Conservation (phyloP, 37 sponge, comb jelly and placozoan species). For the Haliclona indistincta region DNA sequence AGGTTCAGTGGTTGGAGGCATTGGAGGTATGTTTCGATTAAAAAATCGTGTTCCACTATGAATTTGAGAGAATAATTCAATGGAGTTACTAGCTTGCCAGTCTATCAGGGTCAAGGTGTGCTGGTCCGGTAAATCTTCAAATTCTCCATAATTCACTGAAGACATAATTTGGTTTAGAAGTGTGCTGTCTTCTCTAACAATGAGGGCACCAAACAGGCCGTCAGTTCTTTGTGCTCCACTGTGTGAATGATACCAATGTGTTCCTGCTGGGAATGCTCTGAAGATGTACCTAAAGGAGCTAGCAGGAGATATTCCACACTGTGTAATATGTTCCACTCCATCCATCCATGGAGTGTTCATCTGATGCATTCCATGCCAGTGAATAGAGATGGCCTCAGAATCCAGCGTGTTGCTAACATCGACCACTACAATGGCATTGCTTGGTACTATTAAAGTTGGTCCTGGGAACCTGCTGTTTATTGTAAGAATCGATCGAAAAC, state of each 20-base stretch:
- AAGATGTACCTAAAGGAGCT: slow-evolving; percentile 47
- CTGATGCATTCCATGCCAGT: slow-evolving; percentile 72
- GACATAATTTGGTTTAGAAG: not conserved
- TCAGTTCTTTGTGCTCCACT: slow-evolving; percentile 66
- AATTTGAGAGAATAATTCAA: slow-evolving; percentile 21
- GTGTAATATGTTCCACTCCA: slow-evolving; percentile 61
- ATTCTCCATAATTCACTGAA: not conserved
- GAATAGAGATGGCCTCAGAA: slow-evolving; percentile 46
- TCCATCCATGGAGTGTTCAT: slow-evolving; percentile 55
- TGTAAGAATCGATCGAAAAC: slow-evolving; percentile 36
- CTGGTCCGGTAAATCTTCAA: slow-evolving; percentile 48
- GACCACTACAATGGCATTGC: slow-evolving; percentile 27
- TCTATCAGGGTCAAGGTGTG: slow-evolving; percentile 63
- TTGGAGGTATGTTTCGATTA: slow-evolving; percentile 9
- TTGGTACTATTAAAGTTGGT: slow-evolving; percentile 65
- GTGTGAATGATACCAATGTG: slow-evolving; percentile 73
- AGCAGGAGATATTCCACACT: slow-evolving; percentile 40
- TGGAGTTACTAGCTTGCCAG: slow-evolving; percentile 38
- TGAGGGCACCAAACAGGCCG: slow-evolving; percentile 63
- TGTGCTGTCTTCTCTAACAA: slow-evolving; percentile 22
- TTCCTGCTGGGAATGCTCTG: slow-evolving; percentile 48
- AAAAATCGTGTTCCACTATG: slow-evolving; percentile 20
- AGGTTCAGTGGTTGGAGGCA: not conserved
- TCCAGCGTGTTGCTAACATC: slow-evolving; percentile 10
- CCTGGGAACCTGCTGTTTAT: slow-evolving; percentile 76